Percentiles rank a stretch among this genome's conserved stretches.
phyloP scores from a whole-genome alignment of 2,888 invertebrate genomes.

The Busseola fusca region DNA sequence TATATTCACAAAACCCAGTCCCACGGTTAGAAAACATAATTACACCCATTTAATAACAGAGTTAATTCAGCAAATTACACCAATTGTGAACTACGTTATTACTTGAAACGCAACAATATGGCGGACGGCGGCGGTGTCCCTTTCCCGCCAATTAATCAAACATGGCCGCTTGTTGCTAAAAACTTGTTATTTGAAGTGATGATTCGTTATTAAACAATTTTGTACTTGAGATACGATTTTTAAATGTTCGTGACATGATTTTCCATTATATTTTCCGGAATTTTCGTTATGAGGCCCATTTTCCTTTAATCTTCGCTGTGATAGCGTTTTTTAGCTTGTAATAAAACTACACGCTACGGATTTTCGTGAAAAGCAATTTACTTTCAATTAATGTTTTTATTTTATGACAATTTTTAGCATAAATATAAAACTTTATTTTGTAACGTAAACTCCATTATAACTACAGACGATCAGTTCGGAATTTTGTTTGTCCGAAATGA shows the following conservation, averaged over 20 bases:
- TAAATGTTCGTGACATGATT: slow-evolving; percentile 32
- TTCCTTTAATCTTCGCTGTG: slow-evolving; percentile 41
- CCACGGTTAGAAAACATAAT: slow-evolving; percentile 14
- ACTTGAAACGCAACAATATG: slow-evolving; percentile 59
- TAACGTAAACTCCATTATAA: neutral
- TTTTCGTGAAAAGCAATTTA: slow-evolving; percentile 36
- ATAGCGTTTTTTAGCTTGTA: slow-evolving; percentile 24
- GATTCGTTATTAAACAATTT: slow-evolving; percentile 53
- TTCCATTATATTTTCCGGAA: slow-evolving; percentile 29
- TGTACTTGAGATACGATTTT: slow-evolving; percentile 46
- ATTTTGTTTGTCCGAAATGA: slow-evolving; percentile 9
- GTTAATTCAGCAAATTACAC: slow-evolving; percentile 49
- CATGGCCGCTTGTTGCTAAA: slow-evolving; percentile 47
- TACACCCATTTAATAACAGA: slow-evolving; percentile 32
- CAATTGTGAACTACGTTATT: slow-evolving; percentile 58
- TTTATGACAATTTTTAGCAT: slow-evolving; percentile 1
- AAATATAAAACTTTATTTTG: slow-evolving; percentile 4
- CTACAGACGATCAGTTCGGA: neutral
- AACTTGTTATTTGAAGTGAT: slow-evolving; percentile 45
- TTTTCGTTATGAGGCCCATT: slow-evolving; percentile 29
- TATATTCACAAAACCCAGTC: slow-evolving; percentile 6
- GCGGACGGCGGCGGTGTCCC: slow-evolving; percentile 38
- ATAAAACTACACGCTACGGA: slow-evolving; percentile 30
- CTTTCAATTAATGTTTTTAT: slow-evolving; percentile 6
- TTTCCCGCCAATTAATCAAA: slow-evolving; percentile 58